phyloP scores from a whole-genome alignment of 2,888 invertebrate genomes.

The Dioctria linearis region DNA sequence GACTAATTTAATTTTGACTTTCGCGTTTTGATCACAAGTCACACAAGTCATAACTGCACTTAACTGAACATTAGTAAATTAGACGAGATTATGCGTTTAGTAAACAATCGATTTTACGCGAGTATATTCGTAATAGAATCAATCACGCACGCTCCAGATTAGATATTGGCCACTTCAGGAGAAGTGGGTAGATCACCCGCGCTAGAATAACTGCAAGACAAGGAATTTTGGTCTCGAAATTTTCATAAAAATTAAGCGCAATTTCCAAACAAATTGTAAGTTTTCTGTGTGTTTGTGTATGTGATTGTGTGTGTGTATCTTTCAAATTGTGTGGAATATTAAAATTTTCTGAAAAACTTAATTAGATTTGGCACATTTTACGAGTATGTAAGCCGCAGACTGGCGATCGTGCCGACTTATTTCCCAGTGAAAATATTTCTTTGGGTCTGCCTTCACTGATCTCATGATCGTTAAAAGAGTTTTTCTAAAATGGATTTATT shows the following conservation, averaged over 20 bases:
- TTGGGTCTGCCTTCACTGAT: too few relatives aligned
- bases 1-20: neutral
- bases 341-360: slow-evolving; percentile 13
- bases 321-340: neutral
- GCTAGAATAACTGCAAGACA: slow-evolving; percentile 16
- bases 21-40: neutral
- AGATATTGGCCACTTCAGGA: neutral
- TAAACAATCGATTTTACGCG: too few relatives aligned
- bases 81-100: too few relatives aligned
- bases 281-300: neutral
- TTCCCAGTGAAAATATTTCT: neutral
- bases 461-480: neutral
- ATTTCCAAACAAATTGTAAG: neutral
- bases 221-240: slow-evolving; percentile 1
- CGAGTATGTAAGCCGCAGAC: neutral
- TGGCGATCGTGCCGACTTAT: neutral
- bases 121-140: too few relatives aligned
- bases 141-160: slow-evolving; percentile 1
- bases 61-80: neutral
- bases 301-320: neutral
- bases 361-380: slow-evolving; percentile 17
- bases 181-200: neutral
- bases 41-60: neutral
- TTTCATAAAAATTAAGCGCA: slow-evolving; percentile 22
- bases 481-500: neutral